Percentiles rank a stretch among this genome's conserved stretches.
Conservation (phyloP, 2,113 vertebrate species). For the Romanogobio albipinnatus region DNA sequence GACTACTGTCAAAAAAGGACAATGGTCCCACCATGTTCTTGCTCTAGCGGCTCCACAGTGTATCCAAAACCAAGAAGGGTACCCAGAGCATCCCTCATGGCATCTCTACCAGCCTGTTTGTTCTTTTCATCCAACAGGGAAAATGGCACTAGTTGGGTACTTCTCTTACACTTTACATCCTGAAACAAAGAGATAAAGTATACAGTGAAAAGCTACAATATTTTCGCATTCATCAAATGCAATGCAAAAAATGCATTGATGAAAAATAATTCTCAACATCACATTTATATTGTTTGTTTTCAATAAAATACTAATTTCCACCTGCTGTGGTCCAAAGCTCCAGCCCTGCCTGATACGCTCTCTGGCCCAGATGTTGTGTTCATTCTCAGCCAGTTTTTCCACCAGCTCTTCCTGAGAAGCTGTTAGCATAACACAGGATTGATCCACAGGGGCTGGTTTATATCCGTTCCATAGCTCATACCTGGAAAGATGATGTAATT, state of each 20-base stretch:
- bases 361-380: conserved; percentile 92
- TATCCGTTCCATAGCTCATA: conserved; percentile 90
- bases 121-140: conserved; percentile 86
- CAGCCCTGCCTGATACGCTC: conserved; percentile 92
- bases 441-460: conserved; percentile 89
- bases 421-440: conserved; percentile 84
- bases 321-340: conserved; percentile 91
- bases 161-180: conserved; percentile 90
- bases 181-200: conserved; percentile 59
- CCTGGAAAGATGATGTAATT: conserved; percentile 65
- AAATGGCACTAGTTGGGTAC: conserved; percentile 89
- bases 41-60: conserved; percentile 85
- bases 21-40: conserved; percentile 79
- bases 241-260: neutral
- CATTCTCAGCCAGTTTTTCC: conserved; percentile 88
- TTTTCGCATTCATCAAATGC: neutral
- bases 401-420: conserved; percentile 85
- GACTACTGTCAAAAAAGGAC: neutral
- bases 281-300: neutral
- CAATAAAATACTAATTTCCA: conserved; percentile 54
- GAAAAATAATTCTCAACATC: neutral
- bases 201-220: neutral
- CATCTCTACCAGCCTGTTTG: conserved; percentile 81
- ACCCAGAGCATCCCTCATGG: conserved; percentile 84
- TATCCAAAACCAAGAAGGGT: conserved; percentile 90